Percentiles rank a stretch among this genome's conserved stretches.
phyloP scores from a whole-genome alignment of 2,797 vertebrate species.

The Poecilia gillii region DNA sequence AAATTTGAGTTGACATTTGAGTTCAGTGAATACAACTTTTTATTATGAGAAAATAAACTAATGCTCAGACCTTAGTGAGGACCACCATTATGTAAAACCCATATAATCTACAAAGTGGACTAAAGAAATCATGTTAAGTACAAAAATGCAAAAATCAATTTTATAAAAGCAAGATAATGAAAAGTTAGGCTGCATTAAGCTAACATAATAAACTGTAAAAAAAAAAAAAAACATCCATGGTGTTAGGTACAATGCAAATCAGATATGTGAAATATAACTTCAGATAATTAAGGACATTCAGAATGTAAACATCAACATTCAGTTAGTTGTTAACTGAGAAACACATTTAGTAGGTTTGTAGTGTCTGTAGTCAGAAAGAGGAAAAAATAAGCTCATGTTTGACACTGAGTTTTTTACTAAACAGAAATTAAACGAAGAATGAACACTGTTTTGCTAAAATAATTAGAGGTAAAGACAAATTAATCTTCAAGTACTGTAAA shows the following conservation, averaged over 20 bases:
- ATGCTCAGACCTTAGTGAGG: background rate
- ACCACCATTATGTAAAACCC: background rate
- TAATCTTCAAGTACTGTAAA: background rate
- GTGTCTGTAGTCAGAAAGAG: constrained; percentile 6
- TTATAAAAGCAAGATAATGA: background rate
- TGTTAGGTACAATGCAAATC: background rate
- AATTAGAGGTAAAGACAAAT: background rate
- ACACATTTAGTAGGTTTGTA: constrained; percentile 4
- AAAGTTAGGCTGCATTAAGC: background rate
- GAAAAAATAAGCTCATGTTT: background rate
- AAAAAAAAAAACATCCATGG: background rate
- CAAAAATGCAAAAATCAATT: background rate
- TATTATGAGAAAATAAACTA: background rate
- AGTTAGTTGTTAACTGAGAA: background rate
- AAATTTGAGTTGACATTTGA: background rate
- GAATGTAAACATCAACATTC: background rate
- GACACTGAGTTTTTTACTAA: background rate
- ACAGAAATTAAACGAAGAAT: background rate
- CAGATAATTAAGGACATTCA: constrained; percentile 1
- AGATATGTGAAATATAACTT: background rate
- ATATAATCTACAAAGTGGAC: background rate
- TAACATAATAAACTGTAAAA: background rate
- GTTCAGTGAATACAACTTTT: background rate
- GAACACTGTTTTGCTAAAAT: background rate
- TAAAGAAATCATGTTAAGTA: background rate